Evolutionary conservation across 1,140 invertebrate species (phyloP), one percentile per base, ranked within the genome.

Genomic region (Daktulosphaira vitifoliae): DNA sequence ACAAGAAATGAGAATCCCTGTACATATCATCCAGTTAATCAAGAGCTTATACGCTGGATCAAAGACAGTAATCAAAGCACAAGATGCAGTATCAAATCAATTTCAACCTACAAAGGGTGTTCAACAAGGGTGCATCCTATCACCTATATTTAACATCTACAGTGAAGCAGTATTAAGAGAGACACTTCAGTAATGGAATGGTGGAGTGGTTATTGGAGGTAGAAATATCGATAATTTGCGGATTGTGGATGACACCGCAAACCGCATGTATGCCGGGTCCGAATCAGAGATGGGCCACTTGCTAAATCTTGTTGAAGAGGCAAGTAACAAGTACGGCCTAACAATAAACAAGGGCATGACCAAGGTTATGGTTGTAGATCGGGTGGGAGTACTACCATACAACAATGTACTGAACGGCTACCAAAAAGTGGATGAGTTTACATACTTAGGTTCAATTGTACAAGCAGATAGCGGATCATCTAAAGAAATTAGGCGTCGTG

Each of bases 91-190:
- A 20, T 20, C 62, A 68, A 6, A 66, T 68, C 9, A 51, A 68
- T 68, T 70, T 11, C 48, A 66, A 65, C 70, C 68, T 37, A 62
- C 29, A 44, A 66, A 68, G 53, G 72, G 70, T 16, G 71, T 72
- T 9, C 64, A 71, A 16, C 73, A 73, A 53, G 74, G 73, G 44
- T 74, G 72, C 46, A 66, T 72, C 20, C 26, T 72, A 52, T 72
- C 70, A 33, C 72, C 71, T 16, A 65, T 74, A 8, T 69, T 75
- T n/a, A 74, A 74, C 59, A 64, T 72, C 9, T 75, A 73, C 65
- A 56, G 59, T 22, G 68, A 69, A 38, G 15, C 23, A 38, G 50
- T 69, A 23, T 56, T 68, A 2, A 65, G 51, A 59, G 66, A 66
- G 49, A 29, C 68, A 18, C 26, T 69, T 9, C 50, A 46, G 13